Evolutionary conservation across 2,888 invertebrate genomes (phyloP), one percentile per base, ranked within the genome.

Genomic region (Caenorhabditis sp.): DNA sequence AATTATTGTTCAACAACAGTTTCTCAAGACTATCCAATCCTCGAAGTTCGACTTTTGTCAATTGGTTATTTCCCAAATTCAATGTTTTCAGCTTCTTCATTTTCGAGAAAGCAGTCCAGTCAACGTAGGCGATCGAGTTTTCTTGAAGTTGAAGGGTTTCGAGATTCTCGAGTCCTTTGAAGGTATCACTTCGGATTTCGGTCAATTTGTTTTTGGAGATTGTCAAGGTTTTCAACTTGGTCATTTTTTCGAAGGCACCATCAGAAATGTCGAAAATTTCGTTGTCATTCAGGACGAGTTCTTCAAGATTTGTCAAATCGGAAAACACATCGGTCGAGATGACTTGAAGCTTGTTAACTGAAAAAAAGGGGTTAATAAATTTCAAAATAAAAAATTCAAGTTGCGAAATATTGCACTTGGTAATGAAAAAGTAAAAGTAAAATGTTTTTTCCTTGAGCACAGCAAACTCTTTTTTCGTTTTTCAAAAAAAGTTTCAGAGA

Each of bases 1-100:
- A 63, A 68, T 88, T 88, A 76, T 87, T 84, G 69, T 85, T 86
- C 38, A 88, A 71, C 43, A 82, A 74, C 17, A 88, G 73, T 26
- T 82, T 79, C 62, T 84, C 71, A 54, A 88, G 74, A 8, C 71
- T 67, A 12, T 70, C 67, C 26, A 86, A 63, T 20, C 69, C 74
- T 17, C 74, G 69, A 59, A 81, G 21, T 21, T 80, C 71, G 21
- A 76, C 70, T 38, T 53, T 61, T 1, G 57, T 23, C 5, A 77
- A 36, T 27, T 76, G 71, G 72, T 90, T 90, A 58, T 88, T 87
- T 66, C 88, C 88, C 38, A 90, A 67, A 67, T 90, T 89, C 5
- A 90, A 83, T 10, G 74, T 52, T 36, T 65, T 68, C 14, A 88
- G 73, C 10, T 78, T 72, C 53, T 82, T 84, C 75, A 85, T 73